These are phyloP conservation scores for Tangara arthus DNA, from an alignment of 2,797 vertebrate genomes.

Conservation along the genomic window DNA sequence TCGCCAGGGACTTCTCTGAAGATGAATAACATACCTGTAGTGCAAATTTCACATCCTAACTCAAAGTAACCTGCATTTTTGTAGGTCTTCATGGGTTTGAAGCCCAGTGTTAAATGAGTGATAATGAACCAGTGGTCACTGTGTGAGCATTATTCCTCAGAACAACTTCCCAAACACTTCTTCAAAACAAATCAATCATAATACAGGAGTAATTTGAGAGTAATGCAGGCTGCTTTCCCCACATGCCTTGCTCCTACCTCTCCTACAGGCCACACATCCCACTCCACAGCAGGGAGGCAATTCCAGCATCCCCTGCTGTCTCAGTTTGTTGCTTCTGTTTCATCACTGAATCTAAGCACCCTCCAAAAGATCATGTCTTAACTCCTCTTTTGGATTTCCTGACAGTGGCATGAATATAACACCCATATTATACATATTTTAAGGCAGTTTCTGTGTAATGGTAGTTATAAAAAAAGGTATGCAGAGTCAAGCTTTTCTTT, in stretches of 20 bases:
- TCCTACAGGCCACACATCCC: not conserved
- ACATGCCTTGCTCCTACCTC: not conserved
- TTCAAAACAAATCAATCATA: not conserved
- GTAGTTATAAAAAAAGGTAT: not conserved
- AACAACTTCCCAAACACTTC: not conserved
- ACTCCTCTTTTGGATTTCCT: not conserved
- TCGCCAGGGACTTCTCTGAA: not conserved
- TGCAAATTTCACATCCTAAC: not conserved
- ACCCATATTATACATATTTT: not conserved
- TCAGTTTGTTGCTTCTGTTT: not conserved
- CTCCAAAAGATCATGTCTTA: not conserved
- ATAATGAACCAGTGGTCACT: not conserved
- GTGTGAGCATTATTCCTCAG: not conserved
- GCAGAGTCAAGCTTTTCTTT: not conserved
- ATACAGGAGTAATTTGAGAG: not conserved
- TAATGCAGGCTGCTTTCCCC: not conserved
- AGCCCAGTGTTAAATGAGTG: not conserved
- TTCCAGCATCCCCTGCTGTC: not conserved
- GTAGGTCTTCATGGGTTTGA: not conserved
- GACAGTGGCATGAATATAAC: not conserved
- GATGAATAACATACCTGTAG: not conserved
- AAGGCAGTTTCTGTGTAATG: not conserved
- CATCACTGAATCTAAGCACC: not conserved
- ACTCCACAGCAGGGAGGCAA: not conserved
- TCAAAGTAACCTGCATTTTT: not conserved